Conservation (phyloP, 2,113 vertebrate genomes). For the Ellobius talpinus region DNA sequence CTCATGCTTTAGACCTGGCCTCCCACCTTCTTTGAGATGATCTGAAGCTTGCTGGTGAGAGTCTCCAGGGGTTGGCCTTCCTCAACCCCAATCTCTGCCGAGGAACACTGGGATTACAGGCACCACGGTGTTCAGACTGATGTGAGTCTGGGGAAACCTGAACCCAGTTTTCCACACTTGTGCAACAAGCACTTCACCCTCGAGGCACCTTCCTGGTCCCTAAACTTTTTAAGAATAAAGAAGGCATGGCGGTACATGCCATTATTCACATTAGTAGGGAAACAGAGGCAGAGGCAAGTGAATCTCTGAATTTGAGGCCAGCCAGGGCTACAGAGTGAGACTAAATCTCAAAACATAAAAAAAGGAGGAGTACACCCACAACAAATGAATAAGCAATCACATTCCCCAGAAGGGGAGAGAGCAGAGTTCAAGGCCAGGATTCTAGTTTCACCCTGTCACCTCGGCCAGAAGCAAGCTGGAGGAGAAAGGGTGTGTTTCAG, state of each 20-base stretch:
- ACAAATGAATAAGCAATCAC: neutral
- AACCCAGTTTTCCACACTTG: neutral
- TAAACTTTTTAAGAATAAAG: neutral
- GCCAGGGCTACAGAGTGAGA: neutral
- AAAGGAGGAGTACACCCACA: neutral
- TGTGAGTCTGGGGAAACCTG: neutral
- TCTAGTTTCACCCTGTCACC: too few relatives aligned
- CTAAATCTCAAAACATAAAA: too few relatives aligned
- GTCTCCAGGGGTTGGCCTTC: neutral
- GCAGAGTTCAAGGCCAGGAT: neutral
- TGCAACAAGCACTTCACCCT: neutral
- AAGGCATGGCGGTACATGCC: too few relatives aligned
- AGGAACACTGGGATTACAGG: neutral
- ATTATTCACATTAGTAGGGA: neutral
- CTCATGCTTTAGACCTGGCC: too few relatives aligned
- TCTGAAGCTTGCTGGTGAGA: neutral
- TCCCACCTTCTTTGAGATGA: neutral
- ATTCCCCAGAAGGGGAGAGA: neutral
- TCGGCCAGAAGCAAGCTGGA: neutral
- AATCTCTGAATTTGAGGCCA: neutral
- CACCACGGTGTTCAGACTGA: neutral
- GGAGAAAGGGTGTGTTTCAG: neutral
- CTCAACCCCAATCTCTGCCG: neutral
- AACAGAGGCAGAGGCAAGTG: neutral
- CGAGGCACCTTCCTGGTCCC: neutral